Evolutionary conservation across 2,888 invertebrate genomes (phyloP).

Genomic region (Lasioglossum pauxillum): DNA sequence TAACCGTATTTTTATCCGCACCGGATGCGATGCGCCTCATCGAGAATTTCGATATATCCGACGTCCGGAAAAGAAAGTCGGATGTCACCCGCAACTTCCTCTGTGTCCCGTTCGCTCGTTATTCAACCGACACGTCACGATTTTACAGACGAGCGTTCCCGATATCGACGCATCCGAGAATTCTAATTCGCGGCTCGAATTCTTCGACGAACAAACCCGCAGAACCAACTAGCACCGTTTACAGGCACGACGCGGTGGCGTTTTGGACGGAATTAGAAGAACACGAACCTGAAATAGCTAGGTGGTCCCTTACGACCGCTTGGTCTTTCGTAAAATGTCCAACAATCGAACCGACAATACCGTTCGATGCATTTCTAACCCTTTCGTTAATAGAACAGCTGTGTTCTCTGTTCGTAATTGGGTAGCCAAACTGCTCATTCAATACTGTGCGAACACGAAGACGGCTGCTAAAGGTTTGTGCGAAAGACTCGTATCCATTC

Average conservation of each 20-base stretch:
- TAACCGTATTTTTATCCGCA: constrained; percentile 58
- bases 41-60: constrained; percentile 61
- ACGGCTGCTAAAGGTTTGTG: not conserved
- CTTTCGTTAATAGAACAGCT: not conserved
- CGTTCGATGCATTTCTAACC: not conserved
- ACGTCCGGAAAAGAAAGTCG: constrained; percentile 63
- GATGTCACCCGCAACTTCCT: constrained; percentile 58
- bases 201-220: not conserved
- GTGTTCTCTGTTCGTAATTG: not conserved
- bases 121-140: constrained; percentile 47
- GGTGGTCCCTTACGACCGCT: not conserved
- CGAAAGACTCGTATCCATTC: not conserved
- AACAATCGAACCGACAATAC: not conserved
- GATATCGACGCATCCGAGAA: constrained; percentile 22
- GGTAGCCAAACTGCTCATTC: no score
- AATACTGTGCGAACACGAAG: no score
- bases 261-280: constrained; percentile 41
- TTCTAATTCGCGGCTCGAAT: constrained; percentile 3
- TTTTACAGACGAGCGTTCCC: constrained; percentile 33
- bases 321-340: not conserved
- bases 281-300: not conserved
- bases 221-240: not conserved
- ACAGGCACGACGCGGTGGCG: not conserved
- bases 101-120: constrained; percentile 40
- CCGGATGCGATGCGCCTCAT: constrained; percentile 54